Evolutionary conservation across 2,888 invertebrate species (phyloP).

Genomic region (Dryomyza anilis): DNA sequence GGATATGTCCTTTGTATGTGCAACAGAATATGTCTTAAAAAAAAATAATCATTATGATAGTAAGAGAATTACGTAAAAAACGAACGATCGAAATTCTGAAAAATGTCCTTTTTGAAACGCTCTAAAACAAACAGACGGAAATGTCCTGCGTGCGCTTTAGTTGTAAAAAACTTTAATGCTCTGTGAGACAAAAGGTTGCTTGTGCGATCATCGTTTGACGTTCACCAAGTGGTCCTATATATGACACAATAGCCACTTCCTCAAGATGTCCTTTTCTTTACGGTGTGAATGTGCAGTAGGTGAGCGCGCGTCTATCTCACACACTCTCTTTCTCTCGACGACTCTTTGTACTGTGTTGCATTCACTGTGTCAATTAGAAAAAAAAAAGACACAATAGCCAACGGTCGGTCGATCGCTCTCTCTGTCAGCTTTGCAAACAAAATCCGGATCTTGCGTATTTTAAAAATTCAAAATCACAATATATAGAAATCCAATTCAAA

Average conservation of each 20-base stretch:
- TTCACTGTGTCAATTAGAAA: constrained; percentile 18
- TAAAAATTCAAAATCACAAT: not conserved
- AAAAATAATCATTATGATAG: not conserved
- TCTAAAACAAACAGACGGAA: not conserved
- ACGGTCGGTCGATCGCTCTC: not conserved
- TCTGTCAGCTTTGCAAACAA: constrained; percentile 14
- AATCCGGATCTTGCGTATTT: constrained; percentile 27
- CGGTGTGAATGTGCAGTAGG: not conserved
- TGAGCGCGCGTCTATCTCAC: not conserved
- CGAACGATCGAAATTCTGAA: no score
- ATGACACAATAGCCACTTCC: constrained; percentile 18
- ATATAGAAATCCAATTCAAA: constrained; percentile 16
- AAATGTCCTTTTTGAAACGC: no score
- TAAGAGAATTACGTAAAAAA: no score
- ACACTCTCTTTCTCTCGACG: not conserved
- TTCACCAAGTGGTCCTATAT: constrained; percentile 12
- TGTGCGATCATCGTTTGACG: no score
- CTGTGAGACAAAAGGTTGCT: no score
- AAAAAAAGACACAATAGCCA: constrained; percentile 20
- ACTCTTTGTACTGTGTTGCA: not conserved
- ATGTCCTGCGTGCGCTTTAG: constrained; percentile 1
- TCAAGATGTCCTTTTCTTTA: constrained; percentile 16
- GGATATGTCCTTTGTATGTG: not conserved
- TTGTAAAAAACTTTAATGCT: no score
- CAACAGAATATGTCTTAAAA: not conserved